Evolutionary conservation across 2,888 invertebrate species (phyloP).

Genomic region (Andrena trimmerana): DNA sequence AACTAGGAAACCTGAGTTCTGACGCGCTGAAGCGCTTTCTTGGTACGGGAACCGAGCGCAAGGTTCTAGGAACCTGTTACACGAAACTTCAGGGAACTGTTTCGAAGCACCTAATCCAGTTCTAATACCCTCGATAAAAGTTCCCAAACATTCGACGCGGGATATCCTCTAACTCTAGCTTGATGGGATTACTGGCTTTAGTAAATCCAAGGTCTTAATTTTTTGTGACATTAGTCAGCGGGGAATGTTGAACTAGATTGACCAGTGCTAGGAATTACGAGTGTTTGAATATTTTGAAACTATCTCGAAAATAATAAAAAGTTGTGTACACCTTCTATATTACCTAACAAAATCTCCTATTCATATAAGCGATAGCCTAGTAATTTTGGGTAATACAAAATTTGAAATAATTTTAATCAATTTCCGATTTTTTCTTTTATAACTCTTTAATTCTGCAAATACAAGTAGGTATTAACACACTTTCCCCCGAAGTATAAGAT

Average conservation of each 20-base stretch:
- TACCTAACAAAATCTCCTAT: too few relatives aligned
- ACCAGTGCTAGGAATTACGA: too few relatives aligned
- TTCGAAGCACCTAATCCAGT: slow-evolving; percentile 21
- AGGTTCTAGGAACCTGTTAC: slow-evolving; percentile 7
- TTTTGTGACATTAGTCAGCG: slow-evolving; percentile 17
- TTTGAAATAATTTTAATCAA: too few relatives aligned
- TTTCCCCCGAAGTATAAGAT: too few relatives aligned
- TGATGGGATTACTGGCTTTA: background rate
- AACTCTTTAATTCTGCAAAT: too few relatives aligned
- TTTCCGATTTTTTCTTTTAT: too few relatives aligned
- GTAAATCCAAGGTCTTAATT: background rate
- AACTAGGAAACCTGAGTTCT: background rate
- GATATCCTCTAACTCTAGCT: background rate
- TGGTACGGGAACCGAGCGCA: background rate
- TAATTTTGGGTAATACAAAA: too few relatives aligned
- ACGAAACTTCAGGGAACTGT: background rate
- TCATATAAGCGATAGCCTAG: too few relatives aligned
- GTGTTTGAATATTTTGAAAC: too few relatives aligned
- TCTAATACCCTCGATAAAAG: slow-evolving; percentile 32
- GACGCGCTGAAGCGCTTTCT: background rate
- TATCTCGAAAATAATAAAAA: too few relatives aligned
- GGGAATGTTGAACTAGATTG: background rate
- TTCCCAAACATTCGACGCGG: slow-evolving; percentile 2
- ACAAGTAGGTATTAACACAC: too few relatives aligned
- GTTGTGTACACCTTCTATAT: too few relatives aligned